These are phyloP conservation scores for Cetoscarus ocellatus DNA, from an alignment of 2,797 vertebrate species.

Conservation along the genomic window DNA sequence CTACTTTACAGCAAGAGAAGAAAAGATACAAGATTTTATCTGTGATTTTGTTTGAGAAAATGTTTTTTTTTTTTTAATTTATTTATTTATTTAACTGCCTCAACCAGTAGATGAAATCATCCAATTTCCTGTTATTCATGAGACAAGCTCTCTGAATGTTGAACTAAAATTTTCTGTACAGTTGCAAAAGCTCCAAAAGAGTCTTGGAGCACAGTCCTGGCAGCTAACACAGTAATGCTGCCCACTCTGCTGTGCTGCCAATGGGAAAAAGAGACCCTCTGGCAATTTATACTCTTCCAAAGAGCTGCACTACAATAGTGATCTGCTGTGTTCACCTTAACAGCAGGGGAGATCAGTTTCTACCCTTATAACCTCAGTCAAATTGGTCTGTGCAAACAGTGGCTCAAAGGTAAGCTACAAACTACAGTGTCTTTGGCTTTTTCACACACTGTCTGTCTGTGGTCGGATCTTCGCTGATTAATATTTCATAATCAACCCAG, in stretches of 20 bases:
- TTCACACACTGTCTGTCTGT: background rate
- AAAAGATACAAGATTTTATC: constrained; percentile 33
- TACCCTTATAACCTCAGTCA: constrained; percentile 18
- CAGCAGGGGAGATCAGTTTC: constrained; percentile 22
- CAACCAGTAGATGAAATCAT: constrained; percentile 13
- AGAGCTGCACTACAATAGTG: constrained; percentile 36
- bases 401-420: constrained; percentile 25
- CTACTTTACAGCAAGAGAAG: constrained; percentile 17
- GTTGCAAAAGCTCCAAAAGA: background rate
- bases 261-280: constrained; percentile 32
- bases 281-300: constrained; percentile 41
- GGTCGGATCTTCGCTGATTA: background rate
- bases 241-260: constrained; percentile 31
- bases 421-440: constrained; percentile 13
- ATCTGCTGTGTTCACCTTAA: constrained; percentile 11
- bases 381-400: constrained; percentile 16
- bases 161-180: constrained; percentile 19
- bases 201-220: constrained; percentile 20
- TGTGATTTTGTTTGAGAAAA: constrained; percentile 14
- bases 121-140: constrained; percentile 21
- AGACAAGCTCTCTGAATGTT: constrained; percentile 14
- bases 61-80: background rate
- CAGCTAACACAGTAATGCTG: constrained; percentile 23
- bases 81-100: background rate
- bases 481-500: constrained; percentile 13